Conservation (phyloP, 2,888 invertebrate genomes). For the Apodemia hepburni region DNA sequence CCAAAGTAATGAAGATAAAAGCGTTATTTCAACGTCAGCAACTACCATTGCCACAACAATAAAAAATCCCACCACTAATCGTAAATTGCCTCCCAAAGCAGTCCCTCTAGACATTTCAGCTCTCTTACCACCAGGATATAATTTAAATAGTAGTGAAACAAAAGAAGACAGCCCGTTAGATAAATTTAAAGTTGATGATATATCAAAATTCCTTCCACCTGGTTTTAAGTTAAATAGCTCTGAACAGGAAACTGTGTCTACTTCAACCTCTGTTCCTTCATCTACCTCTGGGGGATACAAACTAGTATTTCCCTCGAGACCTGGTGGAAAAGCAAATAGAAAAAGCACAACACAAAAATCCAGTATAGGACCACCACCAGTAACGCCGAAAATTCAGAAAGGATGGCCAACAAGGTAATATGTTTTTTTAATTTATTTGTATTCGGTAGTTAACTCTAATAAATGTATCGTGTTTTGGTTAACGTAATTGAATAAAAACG, state of each 20-base stretch:
- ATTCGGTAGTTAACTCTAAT: no score
- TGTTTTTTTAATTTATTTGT: neutral
- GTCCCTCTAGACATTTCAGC: slow-evolving; percentile 76
- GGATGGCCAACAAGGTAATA: slow-evolving; percentile 90
- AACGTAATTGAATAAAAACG: no score
- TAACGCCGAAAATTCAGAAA: slow-evolving; percentile 86
- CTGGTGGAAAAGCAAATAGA: slow-evolving; percentile 82
- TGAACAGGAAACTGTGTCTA: slow-evolving; percentile 40
- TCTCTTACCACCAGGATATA: slow-evolving; percentile 83
- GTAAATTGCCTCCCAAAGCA: slow-evolving; percentile 45
- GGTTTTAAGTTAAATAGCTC: slow-evolving; percentile 72
- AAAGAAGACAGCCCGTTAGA: slow-evolving; percentile 39
- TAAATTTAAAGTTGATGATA: slow-evolving; percentile 64
- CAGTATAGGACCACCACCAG: slow-evolving; percentile 63
- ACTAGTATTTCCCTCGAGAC: slow-evolving; percentile 89
- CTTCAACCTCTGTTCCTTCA: slow-evolving; percentile 46
- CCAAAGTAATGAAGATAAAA: neutral
- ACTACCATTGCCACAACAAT: slow-evolving; percentile 47
- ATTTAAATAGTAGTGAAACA: slow-evolving; percentile 51
- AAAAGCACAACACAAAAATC: slow-evolving; percentile 81
- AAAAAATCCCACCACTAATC: slow-evolving; percentile 37
- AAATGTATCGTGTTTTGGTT: no score
- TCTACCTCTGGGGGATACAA: slow-evolving; percentile 75
- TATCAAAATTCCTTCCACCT: slow-evolving; percentile 82
- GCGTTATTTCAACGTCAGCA: slow-evolving; percentile 22